Conservation (phyloP, 2,113 vertebrate species). For the Sceloporus tristichus region DNA sequence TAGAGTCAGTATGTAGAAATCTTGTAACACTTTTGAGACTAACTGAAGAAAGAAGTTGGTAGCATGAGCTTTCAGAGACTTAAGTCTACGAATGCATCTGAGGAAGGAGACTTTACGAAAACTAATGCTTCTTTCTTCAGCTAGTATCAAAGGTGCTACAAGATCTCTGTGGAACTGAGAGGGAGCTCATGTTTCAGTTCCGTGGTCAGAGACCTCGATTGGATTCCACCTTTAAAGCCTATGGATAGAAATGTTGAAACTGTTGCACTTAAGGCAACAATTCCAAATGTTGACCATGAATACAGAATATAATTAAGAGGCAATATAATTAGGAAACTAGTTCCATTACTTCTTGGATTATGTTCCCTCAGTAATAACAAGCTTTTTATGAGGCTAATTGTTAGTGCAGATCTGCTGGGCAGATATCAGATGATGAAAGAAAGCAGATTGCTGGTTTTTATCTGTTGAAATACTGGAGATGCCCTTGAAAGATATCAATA, state of each 20-base stretch:
- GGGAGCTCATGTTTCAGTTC: too few relatives aligned
- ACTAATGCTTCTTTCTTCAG: too few relatives aligned
- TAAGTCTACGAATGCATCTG: too few relatives aligned
- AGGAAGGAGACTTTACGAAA: too few relatives aligned
- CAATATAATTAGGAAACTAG: background rate
- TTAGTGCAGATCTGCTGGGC: background rate
- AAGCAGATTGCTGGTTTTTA: background rate
- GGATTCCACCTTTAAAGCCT: background rate
- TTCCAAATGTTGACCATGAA: background rate
- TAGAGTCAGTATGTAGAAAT: too few relatives aligned
- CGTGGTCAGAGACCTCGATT: too few relatives aligned
- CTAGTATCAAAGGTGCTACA: too few relatives aligned
- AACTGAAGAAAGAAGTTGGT: too few relatives aligned
- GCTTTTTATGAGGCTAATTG: background rate
- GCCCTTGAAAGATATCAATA: background rate
- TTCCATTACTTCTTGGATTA: background rate
- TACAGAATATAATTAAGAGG: background rate
- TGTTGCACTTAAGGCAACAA: background rate
- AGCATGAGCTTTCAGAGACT: too few relatives aligned
- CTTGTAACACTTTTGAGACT: too few relatives aligned
- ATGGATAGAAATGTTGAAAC: background rate
- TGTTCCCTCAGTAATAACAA: background rate
- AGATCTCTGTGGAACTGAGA: background rate
- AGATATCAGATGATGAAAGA: background rate
- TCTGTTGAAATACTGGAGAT: background rate